A percentile compares a stretch with the other conserved stretches of the same genome.
phyloP scores from a whole-genome alignment of 2,888 invertebrate species.

The Ypsolopha sequella region DNA sequence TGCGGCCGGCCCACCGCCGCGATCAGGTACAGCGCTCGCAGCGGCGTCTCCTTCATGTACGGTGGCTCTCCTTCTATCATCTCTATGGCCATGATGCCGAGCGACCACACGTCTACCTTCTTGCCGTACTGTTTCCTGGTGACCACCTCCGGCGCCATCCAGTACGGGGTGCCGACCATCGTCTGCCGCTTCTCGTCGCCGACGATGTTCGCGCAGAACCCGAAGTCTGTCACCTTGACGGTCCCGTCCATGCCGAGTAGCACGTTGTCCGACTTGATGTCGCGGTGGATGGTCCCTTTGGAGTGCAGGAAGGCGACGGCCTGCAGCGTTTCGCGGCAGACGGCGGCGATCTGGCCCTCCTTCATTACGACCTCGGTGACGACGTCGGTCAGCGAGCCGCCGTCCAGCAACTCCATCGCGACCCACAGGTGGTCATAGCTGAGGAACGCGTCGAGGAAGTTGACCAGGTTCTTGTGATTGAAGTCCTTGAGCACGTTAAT shows the following conservation, averaged over 20 bases:
- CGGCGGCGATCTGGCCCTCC: slow-evolving; percentile 96
- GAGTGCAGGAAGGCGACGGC: slow-evolving; percentile 92
- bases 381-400: slow-evolving; percentile 96
- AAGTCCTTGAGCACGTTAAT: slow-evolving; percentile 92
- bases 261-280: slow-evolving; percentile 98
- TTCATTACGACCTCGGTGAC: slow-evolving; percentile 98
- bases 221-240: slow-evolving; percentile 96
- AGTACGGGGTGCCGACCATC: slow-evolving; percentile 98
- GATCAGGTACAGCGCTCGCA: slow-evolving; percentile 93
- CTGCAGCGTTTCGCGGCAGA: slow-evolving; percentile 86
- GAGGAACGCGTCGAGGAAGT: slow-evolving; percentile 95
- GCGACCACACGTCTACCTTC: slow-evolving; percentile 93
- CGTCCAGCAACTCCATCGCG: slow-evolving; percentile 94
- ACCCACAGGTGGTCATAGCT: slow-evolving; percentile 95
- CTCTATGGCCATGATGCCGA: slow-evolving; percentile 98
- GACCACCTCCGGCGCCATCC: slow-evolving; percentile 98
- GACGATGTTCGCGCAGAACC: slow-evolving; percentile 97
- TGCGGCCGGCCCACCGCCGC: slow-evolving; percentile 95
- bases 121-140: slow-evolving; percentile 94
- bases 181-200: slow-evolving; percentile 96
- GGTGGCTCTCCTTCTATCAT: slow-evolving; percentile 96
- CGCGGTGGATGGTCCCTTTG: slow-evolving; percentile 92
- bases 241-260: slow-evolving; percentile 92
- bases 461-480: slow-evolving; percentile 94
- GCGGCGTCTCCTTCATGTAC: slow-evolving; percentile 93